Percentiles rank a stretch among this genome's conserved stretches.
Evolutionary conservation across 1,140 invertebrate species (phyloP).

Genomic region (Procambarus virginalis): DNA sequence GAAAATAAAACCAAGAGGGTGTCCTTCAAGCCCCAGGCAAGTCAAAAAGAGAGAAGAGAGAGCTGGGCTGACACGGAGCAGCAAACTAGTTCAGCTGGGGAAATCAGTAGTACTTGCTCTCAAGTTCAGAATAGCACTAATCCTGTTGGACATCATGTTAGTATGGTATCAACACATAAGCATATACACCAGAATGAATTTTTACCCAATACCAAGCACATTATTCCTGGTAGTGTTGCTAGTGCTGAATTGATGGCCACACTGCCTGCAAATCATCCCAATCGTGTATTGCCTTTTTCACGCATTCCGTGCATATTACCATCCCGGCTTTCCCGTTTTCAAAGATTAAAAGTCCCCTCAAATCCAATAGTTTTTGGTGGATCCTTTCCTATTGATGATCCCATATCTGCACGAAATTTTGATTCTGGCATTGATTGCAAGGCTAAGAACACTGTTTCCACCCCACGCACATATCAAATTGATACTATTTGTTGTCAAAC

Average conservation of each 20-base stretch:
- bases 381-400: conserved; percentile 78
- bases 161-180: conserved; percentile 42
- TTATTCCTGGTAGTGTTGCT: conserved; percentile 26
- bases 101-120: background rate
- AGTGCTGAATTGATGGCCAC: conserved; percentile 27
- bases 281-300: conserved; percentile 41
- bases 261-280: conserved; percentile 56
- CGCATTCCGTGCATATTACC: conserved; percentile 39
- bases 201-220: conserved; percentile 13
- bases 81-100: conserved; percentile 16
- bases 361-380: conserved; percentile 83
- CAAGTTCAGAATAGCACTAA: conserved; percentile 17
- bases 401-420: conserved; percentile 65
- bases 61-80: background rate
- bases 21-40: conserved; percentile 53
- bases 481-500: conserved; percentile 69
- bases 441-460: background rate
- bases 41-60: conserved; percentile 6
- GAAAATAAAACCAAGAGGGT: conserved; percentile 55
- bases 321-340: background rate
- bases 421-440: conserved; percentile 21
- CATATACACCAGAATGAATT: conserved; percentile 27
- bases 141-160: conserved; percentile 21
- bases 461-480: conserved; percentile 68
- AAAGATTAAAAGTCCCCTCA: conserved; percentile 41